Conservation (phyloP, 2,113 vertebrate genomes). For the Tyrannus savana region DNA sequence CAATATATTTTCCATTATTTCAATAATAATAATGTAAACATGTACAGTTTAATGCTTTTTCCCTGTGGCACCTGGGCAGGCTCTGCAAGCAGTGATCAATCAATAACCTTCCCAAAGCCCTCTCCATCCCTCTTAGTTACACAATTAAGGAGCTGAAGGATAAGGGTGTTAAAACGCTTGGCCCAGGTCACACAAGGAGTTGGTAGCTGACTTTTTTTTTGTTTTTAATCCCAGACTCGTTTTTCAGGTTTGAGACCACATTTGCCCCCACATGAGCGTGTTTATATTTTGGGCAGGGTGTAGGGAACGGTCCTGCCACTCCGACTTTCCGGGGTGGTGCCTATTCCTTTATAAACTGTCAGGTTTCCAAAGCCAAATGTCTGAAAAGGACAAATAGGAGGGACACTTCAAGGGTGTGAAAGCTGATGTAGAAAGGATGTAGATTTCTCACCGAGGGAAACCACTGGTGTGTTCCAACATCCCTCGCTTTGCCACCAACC, state of each 20-base stretch:
- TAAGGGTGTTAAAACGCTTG: not conserved
- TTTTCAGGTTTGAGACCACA: slow-evolving; percentile 5
- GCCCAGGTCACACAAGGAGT: not conserved
- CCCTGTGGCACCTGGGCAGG: not conserved
- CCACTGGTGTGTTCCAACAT: slow-evolving; percentile 49
- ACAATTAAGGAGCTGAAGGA: not conserved
- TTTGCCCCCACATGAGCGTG: not conserved
- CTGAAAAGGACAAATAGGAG: slow-evolving; percentile 43
- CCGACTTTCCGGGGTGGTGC: slow-evolving; percentile 46
- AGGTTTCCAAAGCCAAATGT: slow-evolving; percentile 46
- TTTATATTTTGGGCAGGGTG: slow-evolving; percentile 41
- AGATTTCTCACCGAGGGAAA: slow-evolving; percentile 61
- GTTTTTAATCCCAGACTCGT: not conserved
- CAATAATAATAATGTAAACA: not conserved
- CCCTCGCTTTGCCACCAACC: slow-evolving; percentile 59
- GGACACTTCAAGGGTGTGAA: slow-evolving; percentile 21
- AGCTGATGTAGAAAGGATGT: slow-evolving; percentile 24
- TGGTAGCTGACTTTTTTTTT: not conserved
- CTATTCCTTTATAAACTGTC: slow-evolving; percentile 51
- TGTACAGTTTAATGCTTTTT: not conserved
- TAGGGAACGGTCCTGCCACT: slow-evolving; percentile 51
- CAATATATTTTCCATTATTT: not conserved
- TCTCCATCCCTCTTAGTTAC: not conserved
- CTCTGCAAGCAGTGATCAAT: slow-evolving; percentile 26
- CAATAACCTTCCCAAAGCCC: slow-evolving; percentile 5